Evolutionary conservation across 2,113 vertebrate species (phyloP), one percentile per base, ranked within the genome.

Genomic region (Morone chrysops): DNA sequence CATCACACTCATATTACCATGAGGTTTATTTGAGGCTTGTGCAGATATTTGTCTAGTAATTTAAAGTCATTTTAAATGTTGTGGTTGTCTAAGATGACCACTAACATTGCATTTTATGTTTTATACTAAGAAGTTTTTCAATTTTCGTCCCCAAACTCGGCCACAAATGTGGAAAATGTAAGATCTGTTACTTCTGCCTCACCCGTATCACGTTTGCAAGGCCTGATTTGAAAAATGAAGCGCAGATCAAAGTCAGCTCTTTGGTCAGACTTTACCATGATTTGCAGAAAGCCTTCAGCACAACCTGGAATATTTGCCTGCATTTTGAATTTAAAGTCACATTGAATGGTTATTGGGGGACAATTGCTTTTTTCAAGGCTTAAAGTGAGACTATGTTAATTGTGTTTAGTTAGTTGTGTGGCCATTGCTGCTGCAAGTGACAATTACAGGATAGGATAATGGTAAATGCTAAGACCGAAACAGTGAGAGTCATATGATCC

Each of bases 41-140:
- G 38, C 57, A 43, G 25, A 54, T 76, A 65, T 83, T 67, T 80
- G 22, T 70, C 48, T 10, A 25, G 20, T 31, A 12, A 59, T 11
- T 47, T 31, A 2, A 77, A 66, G 45, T 68, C 36, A 82, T 85
- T 83, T 80, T 40, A 75, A 41, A 45, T 50, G 53, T 69, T 81
- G 50, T 75, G 63, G 54, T 76, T 76, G 57, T 84, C 48, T 70
- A 31, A 68, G 51, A 51, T n/a, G 57, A 87, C 48, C 56, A 40
- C 43, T 43, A 12, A 61, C 56, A 45, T 74, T 70, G 14, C 59
- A 40, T 75, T 82, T 69, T 70, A 43, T n/a, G 41, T 76, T 86
- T 82, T 84, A 61, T 67, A 51, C 51, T 31, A 11, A 6, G 2
- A 16, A 22, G 3, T 62, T 75, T 80, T 65, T 40, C 18, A 6